Evolutionary conservation across 1,140 invertebrate genomes (phyloP), one percentile per base, ranked within the genome.

Genomic region (Neoseiulus cucumeris): DNA sequence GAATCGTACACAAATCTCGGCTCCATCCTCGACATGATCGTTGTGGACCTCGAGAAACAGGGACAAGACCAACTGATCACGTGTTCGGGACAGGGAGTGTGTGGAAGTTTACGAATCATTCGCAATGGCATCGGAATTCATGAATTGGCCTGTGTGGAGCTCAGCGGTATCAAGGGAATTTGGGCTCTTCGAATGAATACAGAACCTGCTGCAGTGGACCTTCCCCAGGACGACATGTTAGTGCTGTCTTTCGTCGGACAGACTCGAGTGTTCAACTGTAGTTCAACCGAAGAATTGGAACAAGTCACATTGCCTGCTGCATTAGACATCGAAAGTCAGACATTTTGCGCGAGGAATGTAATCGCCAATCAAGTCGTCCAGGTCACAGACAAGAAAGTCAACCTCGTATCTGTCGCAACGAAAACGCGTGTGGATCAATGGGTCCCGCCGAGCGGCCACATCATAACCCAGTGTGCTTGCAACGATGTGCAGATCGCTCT

Each of bases 51-150:
- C 64, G 95, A 98, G 76, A 59, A 59, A 25, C 51, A 59, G 76
- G 94, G 94, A 0, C 94, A 98, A 78, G 93, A 91, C 7, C 94
- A 96, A 78, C 82, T 99, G 65, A 91, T 99, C 4, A 98, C 94
- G 0, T 98, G 94, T 74, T 97, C 93, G 80, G 85, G 90, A 44
- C 87, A 86, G n/a, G 93, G 86, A 73, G 96, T 97, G 76, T 94
- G 97, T 79, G 95, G 95, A 0, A 95, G 92, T 0, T 78, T 99
- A 17, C 81, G 94, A 59, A 95, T 99, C 59, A 98, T 98, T 65
- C 82, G 93, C 68, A 96, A 95, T 78, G 93, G 93, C 1, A 96
- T 97, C 73, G 93, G 92, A 4, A 96, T 97, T 64, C 90, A 96
- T 74, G 94, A 98, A 75, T 88, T 94, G 76, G 94, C 94, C 0